Evolutionary conservation across 2,888 invertebrate genomes (phyloP).

Genomic region (Apamea anceps): DNA sequence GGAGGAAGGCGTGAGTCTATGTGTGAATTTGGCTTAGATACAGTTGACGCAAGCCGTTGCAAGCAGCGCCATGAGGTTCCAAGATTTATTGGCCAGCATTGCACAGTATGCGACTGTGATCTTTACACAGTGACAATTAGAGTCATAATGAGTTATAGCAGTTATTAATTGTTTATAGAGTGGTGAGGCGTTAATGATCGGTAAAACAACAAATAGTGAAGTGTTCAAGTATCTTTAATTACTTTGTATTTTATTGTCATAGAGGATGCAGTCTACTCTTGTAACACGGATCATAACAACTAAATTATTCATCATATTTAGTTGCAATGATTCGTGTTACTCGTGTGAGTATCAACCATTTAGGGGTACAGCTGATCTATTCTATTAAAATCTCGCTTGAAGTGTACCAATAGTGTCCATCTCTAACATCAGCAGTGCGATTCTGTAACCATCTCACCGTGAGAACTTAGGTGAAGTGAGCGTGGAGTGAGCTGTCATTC

Average conservation of each 20-base stretch:
- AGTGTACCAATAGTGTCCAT: no score
- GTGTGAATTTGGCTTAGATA: neutral
- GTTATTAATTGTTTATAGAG: conserved; percentile 32
- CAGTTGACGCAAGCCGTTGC: neutral
- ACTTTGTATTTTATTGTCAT: neutral
- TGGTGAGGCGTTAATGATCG: conserved; percentile 32
- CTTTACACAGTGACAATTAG: conserved; percentile 24
- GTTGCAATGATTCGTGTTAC: no score
- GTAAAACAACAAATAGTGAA: conserved; percentile 1
- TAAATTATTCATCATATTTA: no score
- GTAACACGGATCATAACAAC: neutral
- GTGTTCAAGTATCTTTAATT: neutral
- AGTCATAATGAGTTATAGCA: conserved; percentile 22
- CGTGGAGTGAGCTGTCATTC: no score
- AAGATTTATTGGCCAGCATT: neutral
- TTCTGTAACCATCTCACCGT: no score
- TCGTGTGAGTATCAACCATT: no score
- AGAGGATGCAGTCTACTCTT: neutral
- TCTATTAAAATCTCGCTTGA: no score
- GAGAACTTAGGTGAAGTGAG: no score
- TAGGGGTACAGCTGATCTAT: no score
- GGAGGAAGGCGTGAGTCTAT: neutral
- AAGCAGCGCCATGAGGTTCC: neutral
- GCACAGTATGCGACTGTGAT: conserved; percentile 15
- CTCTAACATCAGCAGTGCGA: no score